Conservation (phyloP, 2,888 invertebrate genomes). For the Scaptomyza polygonia region DNA sequence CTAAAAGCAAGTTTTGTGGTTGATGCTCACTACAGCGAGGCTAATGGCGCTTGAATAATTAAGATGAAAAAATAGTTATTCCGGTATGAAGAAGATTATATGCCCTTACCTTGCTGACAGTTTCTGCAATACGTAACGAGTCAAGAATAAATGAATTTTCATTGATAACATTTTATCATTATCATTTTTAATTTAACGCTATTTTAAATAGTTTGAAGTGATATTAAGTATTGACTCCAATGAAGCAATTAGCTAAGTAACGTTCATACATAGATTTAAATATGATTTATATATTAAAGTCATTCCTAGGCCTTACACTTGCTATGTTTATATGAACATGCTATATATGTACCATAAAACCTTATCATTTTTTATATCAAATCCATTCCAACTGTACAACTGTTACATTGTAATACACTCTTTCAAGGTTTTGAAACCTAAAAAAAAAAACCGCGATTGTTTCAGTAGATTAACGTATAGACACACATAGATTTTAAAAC, state of each 20-base stretch:
- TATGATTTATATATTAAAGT: constrained; percentile 13
- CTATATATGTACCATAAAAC: not conserved
- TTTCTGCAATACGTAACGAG: not conserved
- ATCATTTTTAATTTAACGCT: not conserved
- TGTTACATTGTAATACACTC: not conserved
- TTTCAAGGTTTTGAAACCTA: not conserved
- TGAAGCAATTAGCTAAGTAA: constrained; percentile 19
- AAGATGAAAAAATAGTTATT: constrained; percentile 8
- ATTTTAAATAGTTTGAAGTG: not conserved
- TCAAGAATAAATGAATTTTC: not conserved
- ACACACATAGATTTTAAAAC: not conserved
- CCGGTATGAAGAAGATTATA: not conserved
- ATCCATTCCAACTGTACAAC: not conserved
- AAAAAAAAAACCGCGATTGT: too few relatives aligned
- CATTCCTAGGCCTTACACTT: constrained; percentile 6
- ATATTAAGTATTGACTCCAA: constrained; percentile 4
- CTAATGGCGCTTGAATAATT: constrained; percentile 70
- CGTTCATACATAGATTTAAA: constrained; percentile 15
- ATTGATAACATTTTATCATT: not conserved
- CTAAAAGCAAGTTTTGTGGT: constrained; percentile 69
- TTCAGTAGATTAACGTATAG: too few relatives aligned
- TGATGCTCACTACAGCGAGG: constrained; percentile 24
- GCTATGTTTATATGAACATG: constrained; percentile 3
- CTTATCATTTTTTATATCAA: constrained; percentile 5
- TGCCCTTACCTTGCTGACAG: not conserved